Evolutionary conservation across 2,797 vertebrate species (phyloP), one percentile per base, ranked within the genome.

Genomic region (Hypotaenidia philippensis): DNA sequence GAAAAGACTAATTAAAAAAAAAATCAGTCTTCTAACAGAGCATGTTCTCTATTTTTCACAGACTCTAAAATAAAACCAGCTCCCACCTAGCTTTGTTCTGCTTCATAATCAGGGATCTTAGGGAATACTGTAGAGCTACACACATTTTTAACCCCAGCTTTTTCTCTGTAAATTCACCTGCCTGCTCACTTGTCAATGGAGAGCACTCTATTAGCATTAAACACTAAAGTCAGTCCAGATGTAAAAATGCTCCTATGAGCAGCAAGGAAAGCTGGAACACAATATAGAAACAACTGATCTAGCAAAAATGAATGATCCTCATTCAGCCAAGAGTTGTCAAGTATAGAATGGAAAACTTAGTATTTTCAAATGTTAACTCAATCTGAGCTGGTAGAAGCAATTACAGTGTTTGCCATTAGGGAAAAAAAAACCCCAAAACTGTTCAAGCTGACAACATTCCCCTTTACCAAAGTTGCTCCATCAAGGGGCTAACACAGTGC

Each of bases 301-400:
- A 72, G 82, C 64, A 87, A 82, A 93, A 68, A 36, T 5, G 1
- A 91, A 1, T 59, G 76, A 81, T 68, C 64, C 59, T 89, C 55
- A 47, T 65, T 79, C 93, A 82, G 70, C 25, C 66, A 84, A 72
- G 66, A 60, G 59, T 5, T 82, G 57, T 76, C 50, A 84, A 89
- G 77, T n/a, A 7, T 16, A 59, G 83, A 90, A 93, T n/a, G 40
- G 53, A 86, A 92, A 89, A 64, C 29, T 53, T 32, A 0, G 2
- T 83, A 68, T 87, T 93, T 94, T 81, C 80, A 83, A 90, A 77
- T n/a, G 57, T 25, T n/a, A 83, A 78, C 59, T 76, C 20, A 85
- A 77, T 49, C 60, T 49, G 36, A 91, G 61, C 14, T 50, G 60
- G 23, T 13, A 81, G 49, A 78, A 79, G 38, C 1, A 2, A 84